Evolutionary conservation across 2,797 vertebrate genomes (phyloP), one percentile per base, ranked within the genome.

Genomic region (Merluccius polli): DNA sequence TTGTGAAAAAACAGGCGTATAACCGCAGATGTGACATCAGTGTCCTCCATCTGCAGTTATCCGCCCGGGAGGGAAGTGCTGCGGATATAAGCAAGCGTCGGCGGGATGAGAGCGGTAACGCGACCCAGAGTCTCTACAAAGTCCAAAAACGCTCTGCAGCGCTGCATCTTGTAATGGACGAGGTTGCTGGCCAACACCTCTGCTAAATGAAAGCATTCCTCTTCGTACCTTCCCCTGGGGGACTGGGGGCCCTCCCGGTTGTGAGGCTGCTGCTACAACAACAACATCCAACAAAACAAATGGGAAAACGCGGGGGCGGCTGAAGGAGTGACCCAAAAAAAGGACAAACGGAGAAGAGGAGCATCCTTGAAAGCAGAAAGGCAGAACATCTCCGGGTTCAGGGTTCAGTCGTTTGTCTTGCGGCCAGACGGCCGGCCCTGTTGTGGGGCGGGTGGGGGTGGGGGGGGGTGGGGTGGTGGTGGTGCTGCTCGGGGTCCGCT

Each of bases 401-500:
- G 67, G 67, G 67, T 27, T 41, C 36, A 27, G 36, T 72, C 71
- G 24, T 72, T 16, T 72, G 33, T 72, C 35, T 35, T 72, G 24
- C 33, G 2, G 2, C 24, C 15, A 16, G n/a, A 72, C 70, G 36
- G 8, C 21, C 41, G 33, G 21, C 69, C 44, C 44, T 48, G 44
- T 21, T 48, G 32, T 32, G 36, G 21, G 29, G 71, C n/a, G 21
- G 35, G 69, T 67, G 63, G 29, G 65, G 29, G 65, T 67, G 65
- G 29, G 21, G 29, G 65, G 29, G 65, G 32, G 70, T 71, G 21
- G 29, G 71, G 72, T 71, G 73, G 71, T n/a, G 71, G 67, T n/a
- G 31, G 31, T 24, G 71, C 48, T 15, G 59, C 72, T 63, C 31
- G 30, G 6, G 6, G 12, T 36, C 24, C 35, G 27, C 18, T 29